Evolutionary conservation across 2,888 invertebrate genomes (phyloP).

Genomic region (Ligdia adustata): DNA sequence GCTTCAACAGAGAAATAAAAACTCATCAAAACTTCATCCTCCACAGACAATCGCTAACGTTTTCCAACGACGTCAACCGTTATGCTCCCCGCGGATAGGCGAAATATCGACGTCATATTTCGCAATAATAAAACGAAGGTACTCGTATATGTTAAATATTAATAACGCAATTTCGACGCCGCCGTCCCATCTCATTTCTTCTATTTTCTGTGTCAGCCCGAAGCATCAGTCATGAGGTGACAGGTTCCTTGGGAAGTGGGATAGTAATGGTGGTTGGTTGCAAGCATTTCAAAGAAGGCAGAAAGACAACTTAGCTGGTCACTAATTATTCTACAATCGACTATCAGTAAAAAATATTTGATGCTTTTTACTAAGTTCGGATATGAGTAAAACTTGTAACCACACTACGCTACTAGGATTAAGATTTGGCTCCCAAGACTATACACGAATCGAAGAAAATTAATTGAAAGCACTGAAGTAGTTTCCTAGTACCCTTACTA

Average conservation of each 20-base stretch:
- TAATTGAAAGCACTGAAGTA: no score
- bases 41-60: slow-evolving; percentile 6
- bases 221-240: slow-evolving; percentile 51
- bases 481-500: no score
- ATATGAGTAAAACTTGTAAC: no score
- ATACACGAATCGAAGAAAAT: no score
- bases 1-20: no score
- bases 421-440: no score
- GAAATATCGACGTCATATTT: slow-evolving; percentile 16
- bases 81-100: slow-evolving; percentile 1
- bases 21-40: not conserved
- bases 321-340: no score
- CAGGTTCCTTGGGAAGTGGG: slow-evolving; percentile 32
- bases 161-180: slow-evolving; percentile 50
- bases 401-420: no score
- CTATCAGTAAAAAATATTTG: no score
- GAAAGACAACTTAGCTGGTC: no score
- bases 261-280: slow-evolving; percentile 13
- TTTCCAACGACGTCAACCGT: slow-evolving; percentile 5
- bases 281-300: no score
- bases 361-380: no score
- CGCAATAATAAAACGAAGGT: slow-evolving; percentile 43
- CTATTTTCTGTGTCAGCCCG: slow-evolving; percentile 7
- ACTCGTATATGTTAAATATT: slow-evolving; percentile 63
- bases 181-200: slow-evolving; percentile 27